Evolutionary conservation across 2,797 vertebrate species (phyloP), one percentile per base, ranked within the genome.

Genomic region (Fundulus diaphanus): DNA sequence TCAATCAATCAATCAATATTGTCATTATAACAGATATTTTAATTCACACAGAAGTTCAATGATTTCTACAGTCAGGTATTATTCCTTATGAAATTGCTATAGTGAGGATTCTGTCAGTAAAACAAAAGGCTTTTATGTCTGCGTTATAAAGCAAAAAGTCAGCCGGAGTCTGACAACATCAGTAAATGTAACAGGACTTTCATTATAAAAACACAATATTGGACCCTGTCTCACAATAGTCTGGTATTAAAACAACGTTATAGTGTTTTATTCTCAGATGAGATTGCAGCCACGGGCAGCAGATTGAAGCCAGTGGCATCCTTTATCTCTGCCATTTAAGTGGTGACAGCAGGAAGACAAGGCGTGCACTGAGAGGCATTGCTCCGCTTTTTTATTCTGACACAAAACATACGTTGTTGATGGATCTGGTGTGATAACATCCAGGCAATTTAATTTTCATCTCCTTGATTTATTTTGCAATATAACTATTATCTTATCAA

Each of bases 391-490:
- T 93, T 91, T 91, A 90, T 86, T 92, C 86, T 82, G 87, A 91
- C 87, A 84, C 84, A 92, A 90, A 90, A 89, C 89, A 92, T 86
- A 85, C 87, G 88, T 79, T 80, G 80, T 56, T 81, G 80, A 93
- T 86, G 83, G 80, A 91, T 92, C 86, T 81, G 65, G 76, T 82
- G 78, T 83, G 93, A 95, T 94, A 94, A 88, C 89, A 93, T 91
- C 89, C 85, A 93, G 87, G 85, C 91, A 90, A 94, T 95, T 94
- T 92, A 82, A 88, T 89, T 81, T 87, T 78, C 70, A 59, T 89
- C 79, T 78, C 46, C 79, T 73, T 87, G 87, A 93, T 92, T 90
- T 87, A 89, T 92, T 89, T 83, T 83, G 82, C 79, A 74, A 86
- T 80, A 77, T n/a, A 48, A 29, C 27, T 71, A 82, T 91, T 91